Evolutionary conservation across 2,888 invertebrate genomes (phyloP), one percentile per base, ranked within the genome.

Genomic region (Lepidocyrtoides sp.): DNA sequence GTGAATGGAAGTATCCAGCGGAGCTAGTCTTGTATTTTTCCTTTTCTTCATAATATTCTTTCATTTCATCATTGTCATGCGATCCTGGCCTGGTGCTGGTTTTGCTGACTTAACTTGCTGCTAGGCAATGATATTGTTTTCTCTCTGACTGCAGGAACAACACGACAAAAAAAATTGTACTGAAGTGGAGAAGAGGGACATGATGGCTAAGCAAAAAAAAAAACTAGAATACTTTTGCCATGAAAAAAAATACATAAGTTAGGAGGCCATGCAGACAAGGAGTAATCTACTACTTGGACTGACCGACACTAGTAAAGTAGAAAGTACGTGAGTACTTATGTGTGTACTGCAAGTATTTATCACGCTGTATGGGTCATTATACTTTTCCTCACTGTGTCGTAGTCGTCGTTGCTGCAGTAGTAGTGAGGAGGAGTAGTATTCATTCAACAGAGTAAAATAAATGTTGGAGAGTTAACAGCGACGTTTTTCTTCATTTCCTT

Each of bases 1-100:
- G 44, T 87, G 87, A 87, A 87, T 87, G 87, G 77, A 87, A 51
- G 87, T 77, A 77, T 79, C 87, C 87, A 87, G 87, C 79, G 26
- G 85, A 66, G 83, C 60, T 82, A 44, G 79, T 79, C 48, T 44
- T 63, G 60, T 84, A n/a, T n/a, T 84, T 84, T 54, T 57, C 32
- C 48, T 84, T 32, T 32, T 51, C n/a, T 48, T 48, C 66, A n/a
- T n/a, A n/a, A n/a, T n/a, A 36, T 48, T 41, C 26, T 44, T 26
- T 14, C 66, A 48, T 84, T 72, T 23, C 20, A 44, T 36, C 17
- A 72, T 57, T 36, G 79, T 32, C 29, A 63, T 29, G 29, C 23
- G 63, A 54, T 17, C 57, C 20, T 20, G 20, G 4, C 66, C 36
- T 66, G 20, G 4, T 0, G 69, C 69, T 69, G 36, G 12, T 32